Conservation (phyloP, 2,888 invertebrate genomes). For the Apodemia mormo region DNA sequence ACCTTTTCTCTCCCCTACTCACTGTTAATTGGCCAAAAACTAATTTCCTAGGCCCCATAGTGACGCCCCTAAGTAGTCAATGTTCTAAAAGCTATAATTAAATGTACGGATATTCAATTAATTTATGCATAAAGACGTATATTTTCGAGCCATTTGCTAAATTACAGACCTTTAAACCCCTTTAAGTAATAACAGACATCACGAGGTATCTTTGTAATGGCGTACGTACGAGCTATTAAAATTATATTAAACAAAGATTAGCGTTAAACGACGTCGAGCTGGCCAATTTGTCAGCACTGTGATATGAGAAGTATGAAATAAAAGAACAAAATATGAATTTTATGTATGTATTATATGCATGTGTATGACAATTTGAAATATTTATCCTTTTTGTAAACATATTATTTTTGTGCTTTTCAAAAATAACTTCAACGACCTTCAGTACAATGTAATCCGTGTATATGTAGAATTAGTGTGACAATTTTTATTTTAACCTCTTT, state of each 20-base stretch:
- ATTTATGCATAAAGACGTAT: slow-evolving; percentile 20
- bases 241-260: slow-evolving; percentile 69
- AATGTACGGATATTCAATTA: slow-evolving; percentile 10
- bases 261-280: slow-evolving; percentile 51
- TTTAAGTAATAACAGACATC: slow-evolving; percentile 36
- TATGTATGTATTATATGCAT: too few relatives aligned
- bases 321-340: not conserved
- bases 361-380: too few relatives aligned
- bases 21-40: not conserved
- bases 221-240: slow-evolving; percentile 55
- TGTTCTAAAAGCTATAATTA: slow-evolving; percentile 2
- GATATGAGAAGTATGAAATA: not conserved
- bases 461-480: too few relatives aligned
- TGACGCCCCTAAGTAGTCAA: slow-evolving; percentile 6
- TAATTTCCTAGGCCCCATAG: slow-evolving; percentile 7
- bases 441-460: too few relatives aligned
- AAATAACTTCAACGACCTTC: too few relatives aligned
- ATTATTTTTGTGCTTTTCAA: too few relatives aligned
- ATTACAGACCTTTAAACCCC: slow-evolving; percentile 28
- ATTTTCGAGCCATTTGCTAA: slow-evolving; percentile 25
- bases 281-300: slow-evolving; percentile 49
- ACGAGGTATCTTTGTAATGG: slow-evolving; percentile 49
- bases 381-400: too few relatives aligned
- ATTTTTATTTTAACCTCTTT: too few relatives aligned
- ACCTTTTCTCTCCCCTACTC: not conserved